Evolutionary conservation across 1,140 invertebrate species (phyloP).

Genomic region (Pollicipes pollicipes): DNA sequence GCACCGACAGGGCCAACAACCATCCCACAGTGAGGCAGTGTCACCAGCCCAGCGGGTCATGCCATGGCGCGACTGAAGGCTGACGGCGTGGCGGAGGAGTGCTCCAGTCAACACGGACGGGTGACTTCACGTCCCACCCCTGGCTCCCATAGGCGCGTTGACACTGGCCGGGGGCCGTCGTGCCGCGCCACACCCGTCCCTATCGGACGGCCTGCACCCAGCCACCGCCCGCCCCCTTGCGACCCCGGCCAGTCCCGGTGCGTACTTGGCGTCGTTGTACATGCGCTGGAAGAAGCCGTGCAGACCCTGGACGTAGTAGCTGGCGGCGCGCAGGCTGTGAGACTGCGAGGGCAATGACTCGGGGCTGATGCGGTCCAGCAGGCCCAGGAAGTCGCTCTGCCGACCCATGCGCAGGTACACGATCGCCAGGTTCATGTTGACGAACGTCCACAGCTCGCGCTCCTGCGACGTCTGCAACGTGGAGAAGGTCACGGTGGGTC

Average conservation of each 20-base stretch:
- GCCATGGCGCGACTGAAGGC: no score
- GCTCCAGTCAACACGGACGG: no score
- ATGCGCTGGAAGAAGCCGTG: constrained; percentile 89
- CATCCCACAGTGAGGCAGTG: no score
- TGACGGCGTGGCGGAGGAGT: no score
- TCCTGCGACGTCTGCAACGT: constrained; percentile 57
- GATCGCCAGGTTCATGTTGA: constrained; percentile 87
- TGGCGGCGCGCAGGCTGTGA: constrained; percentile 73
- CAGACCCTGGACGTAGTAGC: constrained; percentile 87
- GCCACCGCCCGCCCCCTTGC: not conserved
- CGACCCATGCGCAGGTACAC: constrained; percentile 57
- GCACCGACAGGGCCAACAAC: no score
- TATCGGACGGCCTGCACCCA: not conserved
- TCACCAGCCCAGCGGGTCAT: no score
- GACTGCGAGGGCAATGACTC: constrained; percentile 64
- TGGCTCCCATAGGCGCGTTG: no score
- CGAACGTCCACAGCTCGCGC: constrained; percentile 79
- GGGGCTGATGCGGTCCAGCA: constrained; percentile 75
- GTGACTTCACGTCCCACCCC: no score
- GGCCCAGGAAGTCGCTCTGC: constrained; percentile 61
- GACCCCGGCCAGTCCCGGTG: constrained; percentile 16
- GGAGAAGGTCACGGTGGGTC: constrained; percentile 13
- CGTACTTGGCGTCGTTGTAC: constrained; percentile 93
- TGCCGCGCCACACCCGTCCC: not conserved
- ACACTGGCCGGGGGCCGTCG: no score